These are phyloP conservation scores for Brienomyrus brachyistius DNA, from an alignment of 2,113 vertebrate species.

Conservation along the genomic window DNA sequence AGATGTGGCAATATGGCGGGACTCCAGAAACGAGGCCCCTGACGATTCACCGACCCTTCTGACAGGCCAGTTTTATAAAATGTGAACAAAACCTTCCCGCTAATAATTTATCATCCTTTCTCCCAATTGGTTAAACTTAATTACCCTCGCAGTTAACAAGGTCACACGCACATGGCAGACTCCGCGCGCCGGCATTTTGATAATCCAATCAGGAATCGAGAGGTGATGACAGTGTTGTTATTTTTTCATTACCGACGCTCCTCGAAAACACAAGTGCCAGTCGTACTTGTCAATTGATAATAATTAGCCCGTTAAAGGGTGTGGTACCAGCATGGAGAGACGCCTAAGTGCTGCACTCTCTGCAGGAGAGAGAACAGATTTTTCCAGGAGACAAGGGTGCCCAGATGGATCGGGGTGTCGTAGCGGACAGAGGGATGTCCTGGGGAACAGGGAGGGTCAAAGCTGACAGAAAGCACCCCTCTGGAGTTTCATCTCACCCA, in stretches of 20 bases:
- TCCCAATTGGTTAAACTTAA: constrained; percentile 99
- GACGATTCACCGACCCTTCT: constrained; percentile 99
- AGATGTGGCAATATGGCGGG: constrained; percentile 99
- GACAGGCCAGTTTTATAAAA: constrained; percentile 99
- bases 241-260: constrained; percentile 84
- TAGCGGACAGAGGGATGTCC: background rate
- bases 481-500: background rate
- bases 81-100: constrained; percentile 99
- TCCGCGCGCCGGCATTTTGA: constrained; percentile 82
- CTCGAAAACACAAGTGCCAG: constrained; percentile 76
- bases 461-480: background rate
- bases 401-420: background rate
- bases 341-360: background rate
- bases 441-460: background rate
- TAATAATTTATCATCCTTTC: constrained; percentile 99
- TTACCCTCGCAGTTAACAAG: constrained; percentile 99
- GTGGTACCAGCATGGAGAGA: constrained; percentile 74
- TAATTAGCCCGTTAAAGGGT: constrained; percentile 83
- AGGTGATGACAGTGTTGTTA: constrained; percentile 96
- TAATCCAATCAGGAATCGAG: constrained; percentile 98
- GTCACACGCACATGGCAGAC: constrained; percentile 99
- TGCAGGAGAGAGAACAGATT: background rate
- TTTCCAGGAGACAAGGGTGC: background rate
- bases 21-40: constrained; percentile 99
- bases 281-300: constrained; percentile 78